These are phyloP conservation scores for Oenanthe oenanthe DNA, from an alignment of 2,113 vertebrate species.

Conservation along the genomic window DNA sequence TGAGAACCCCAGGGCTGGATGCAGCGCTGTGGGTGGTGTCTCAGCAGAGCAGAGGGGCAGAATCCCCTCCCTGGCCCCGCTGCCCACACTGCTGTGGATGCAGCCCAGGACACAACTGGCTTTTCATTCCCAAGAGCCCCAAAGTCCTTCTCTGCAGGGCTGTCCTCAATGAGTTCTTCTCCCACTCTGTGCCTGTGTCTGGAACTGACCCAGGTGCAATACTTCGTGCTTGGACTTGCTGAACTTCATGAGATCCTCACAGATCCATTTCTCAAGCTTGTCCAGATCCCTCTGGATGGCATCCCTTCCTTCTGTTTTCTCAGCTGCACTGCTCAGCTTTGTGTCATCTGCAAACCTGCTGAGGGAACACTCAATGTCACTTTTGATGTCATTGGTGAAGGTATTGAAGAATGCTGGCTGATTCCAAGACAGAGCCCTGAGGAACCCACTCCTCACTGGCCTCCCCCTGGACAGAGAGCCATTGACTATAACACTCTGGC, in stretches of 20 bases:
- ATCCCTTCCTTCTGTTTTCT: background rate
- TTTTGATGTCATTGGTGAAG: background rate
- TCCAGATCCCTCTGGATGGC: too few species aligned
- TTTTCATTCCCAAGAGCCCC: background rate
- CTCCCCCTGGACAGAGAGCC: background rate
- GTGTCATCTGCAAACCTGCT: background rate
- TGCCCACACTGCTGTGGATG: fast-evolving
- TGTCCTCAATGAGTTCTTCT: background rate
- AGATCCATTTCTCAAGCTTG: background rate
- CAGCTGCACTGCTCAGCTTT: background rate
- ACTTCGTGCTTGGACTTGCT: background rate
- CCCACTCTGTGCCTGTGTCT: background rate
- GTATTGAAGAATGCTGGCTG: too few species aligned
- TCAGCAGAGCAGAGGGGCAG: background rate
- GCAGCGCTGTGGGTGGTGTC: background rate
- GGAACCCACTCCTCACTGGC: background rate
- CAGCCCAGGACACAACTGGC: fast-evolving
- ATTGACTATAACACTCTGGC: background rate
- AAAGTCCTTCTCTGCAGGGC: background rate
- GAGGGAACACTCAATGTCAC: background rate
- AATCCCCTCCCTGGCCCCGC: background rate
- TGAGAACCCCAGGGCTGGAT: background rate
- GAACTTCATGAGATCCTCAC: background rate
- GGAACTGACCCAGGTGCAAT: background rate
- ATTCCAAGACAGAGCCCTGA: background rate